These are phyloP conservation scores for Dromas ardeola DNA, from an alignment of 2,113 vertebrate species.

Conservation along the genomic window DNA sequence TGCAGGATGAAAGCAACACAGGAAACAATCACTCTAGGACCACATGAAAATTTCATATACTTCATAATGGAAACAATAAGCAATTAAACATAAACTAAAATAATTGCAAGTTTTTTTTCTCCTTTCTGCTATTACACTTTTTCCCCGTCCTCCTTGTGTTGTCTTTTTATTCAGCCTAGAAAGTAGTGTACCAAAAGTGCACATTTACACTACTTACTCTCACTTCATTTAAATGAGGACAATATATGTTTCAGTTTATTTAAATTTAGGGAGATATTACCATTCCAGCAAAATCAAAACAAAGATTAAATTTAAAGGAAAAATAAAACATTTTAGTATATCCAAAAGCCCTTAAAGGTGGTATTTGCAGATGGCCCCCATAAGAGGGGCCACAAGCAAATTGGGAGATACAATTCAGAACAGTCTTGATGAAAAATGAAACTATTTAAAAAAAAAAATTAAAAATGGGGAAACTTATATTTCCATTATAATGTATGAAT, in stretches of 20 bases:
- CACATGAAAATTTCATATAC: background rate
- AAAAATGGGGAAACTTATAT: accelerated
- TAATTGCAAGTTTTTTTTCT: background rate
- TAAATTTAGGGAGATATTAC: background rate
- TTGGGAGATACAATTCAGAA: background rate
- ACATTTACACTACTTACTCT: background rate
- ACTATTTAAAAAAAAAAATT: background rate
- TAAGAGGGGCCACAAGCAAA: background rate
- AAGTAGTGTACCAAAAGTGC: background rate
- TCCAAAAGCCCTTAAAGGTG: background rate
- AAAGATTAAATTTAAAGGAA: background rate
- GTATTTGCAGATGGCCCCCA: background rate
- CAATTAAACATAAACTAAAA: background rate
- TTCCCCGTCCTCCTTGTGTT: background rate
- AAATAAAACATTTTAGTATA: background rate
- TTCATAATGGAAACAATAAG: background rate
- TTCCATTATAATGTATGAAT: background rate
- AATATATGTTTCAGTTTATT: background rate
- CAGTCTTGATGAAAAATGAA: background rate
- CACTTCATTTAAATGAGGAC: background rate
- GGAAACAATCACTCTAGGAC: background rate
- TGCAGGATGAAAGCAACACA: background rate
- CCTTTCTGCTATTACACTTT: background rate
- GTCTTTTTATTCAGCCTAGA: background rate
- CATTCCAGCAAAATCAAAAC: background rate